A percentile compares a stretch with the other conserved stretches of the same genome.
Evolutionary conservation across 2,888 invertebrate species (phyloP).

Genomic region (Deladenus siricidicola): DNA sequence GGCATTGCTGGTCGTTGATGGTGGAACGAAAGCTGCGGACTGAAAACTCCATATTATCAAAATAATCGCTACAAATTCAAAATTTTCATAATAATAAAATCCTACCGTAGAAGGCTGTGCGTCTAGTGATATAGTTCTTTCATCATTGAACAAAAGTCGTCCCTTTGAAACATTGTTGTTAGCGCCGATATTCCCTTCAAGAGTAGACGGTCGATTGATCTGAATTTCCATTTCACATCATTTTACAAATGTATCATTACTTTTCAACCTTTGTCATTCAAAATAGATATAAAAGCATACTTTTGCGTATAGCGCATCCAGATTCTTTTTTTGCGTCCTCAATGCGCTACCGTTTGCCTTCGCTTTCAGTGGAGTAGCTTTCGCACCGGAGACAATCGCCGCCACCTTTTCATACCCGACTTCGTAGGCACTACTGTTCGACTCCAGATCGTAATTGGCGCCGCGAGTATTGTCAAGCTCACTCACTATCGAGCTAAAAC

Average conservation of each 20-base stretch:
- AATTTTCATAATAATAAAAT: too few species aligned
- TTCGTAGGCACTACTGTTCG: constrained; percentile 36
- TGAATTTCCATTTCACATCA: too few species aligned
- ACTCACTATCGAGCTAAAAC: constrained; percentile 44
- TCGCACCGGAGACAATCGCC: constrained; percentile 1
- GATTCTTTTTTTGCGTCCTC: constrained; percentile 29
- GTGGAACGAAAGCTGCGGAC: too few species aligned
- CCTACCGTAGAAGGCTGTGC: not conserved
- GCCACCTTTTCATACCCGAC: constrained; percentile 43
- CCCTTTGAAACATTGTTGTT: too few species aligned
- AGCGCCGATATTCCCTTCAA: too few species aligned
- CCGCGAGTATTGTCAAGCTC: constrained; percentile 19
- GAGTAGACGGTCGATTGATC: too few species aligned
- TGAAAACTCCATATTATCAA: too few species aligned
- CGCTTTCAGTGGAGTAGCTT: not conserved
- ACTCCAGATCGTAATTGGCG: constrained; percentile 21
- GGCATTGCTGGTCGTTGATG: too few species aligned
- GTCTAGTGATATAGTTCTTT: not conserved
- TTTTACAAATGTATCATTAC: too few species aligned
- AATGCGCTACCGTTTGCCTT: constrained; percentile 14
- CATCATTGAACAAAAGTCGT: not conserved
- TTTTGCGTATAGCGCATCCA: constrained; percentile 41
- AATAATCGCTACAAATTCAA: too few species aligned
- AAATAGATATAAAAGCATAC: too few species aligned
- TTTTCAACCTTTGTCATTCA: too few species aligned